Evolutionary conservation across 2,113 vertebrate species (phyloP), one percentile per base, ranked within the genome.

Genomic region (Carettochelys insculpta): DNA sequence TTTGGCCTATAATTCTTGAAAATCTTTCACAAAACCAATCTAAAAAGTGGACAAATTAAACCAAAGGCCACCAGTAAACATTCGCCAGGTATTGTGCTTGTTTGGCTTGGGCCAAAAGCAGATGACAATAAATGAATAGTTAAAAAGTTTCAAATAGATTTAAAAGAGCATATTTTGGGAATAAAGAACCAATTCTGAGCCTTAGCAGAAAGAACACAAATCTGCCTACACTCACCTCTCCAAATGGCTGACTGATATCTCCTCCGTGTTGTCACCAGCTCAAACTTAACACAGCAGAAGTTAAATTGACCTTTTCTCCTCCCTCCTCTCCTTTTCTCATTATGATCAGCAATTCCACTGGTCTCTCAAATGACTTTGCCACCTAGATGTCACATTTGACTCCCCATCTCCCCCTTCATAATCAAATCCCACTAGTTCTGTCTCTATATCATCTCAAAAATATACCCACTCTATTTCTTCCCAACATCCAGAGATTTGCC

Each of bases 1-100:
- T 93, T 86, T 80, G 75, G 80, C 65, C 87, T 90, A n/a, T 58
- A 86, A 80, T 89, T 92, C 83, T 79, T 81, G 80, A 93, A 92
- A 87, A 22, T 56, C n/a, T 71, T 31, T 45, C 81, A 61, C 50
- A 52, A 89, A 54, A 90, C 19, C 0, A 0, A 85, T 86, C 41
- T 77, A 79, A 86, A 50, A 82, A 83, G 53, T 17, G 31, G 68
- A 83, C 75, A 86, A 83, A 75, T 45, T 53, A 83, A 71, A 93
- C 43, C 71, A 75, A 75, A 34, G 80, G 11, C 58, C 80, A 77
- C 48, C 85, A 51, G 22, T 51, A 75, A 51, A 27, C 58, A 88
- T 34, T 75, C 45, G 85, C 90, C 87, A 38, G 11, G 29, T 11
- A 27, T 11, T 34, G 31, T 61, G 54, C 19, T 53, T 0, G 0